phyloP scores from a whole-genome alignment of 2,797 vertebrate species.

The Trematomus bernacchii region DNA sequence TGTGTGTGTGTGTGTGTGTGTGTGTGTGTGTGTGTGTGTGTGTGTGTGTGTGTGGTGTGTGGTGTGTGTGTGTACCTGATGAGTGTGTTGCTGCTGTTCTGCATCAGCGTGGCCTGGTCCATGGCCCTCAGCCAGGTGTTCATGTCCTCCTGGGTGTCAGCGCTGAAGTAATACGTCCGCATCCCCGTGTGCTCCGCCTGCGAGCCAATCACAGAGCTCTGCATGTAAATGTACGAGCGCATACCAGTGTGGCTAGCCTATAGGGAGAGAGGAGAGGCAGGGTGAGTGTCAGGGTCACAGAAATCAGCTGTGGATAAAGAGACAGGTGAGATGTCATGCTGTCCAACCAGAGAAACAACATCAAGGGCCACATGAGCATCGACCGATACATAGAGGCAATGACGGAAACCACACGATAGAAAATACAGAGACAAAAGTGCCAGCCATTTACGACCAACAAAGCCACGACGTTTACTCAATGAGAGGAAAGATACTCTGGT shows the following conservation, averaged over 20 bases:
- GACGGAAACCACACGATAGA: slow-evolving; percentile 56
- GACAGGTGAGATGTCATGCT: slow-evolving; percentile 58
- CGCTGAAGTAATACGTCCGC: slow-evolving; percentile 97
- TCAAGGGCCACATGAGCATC: slow-evolving; percentile 45
- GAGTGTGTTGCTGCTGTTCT: slow-evolving; percentile 74
- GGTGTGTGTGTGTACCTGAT: slow-evolving; percentile 39
- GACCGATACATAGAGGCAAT: slow-evolving; percentile 47
- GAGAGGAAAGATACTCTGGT: slow-evolving; percentile 39
- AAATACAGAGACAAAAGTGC: slow-evolving; percentile 51
- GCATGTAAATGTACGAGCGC: slow-evolving; percentile 92
- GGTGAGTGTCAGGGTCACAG: neutral
- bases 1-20: no score
- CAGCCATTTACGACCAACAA: slow-evolving; percentile 62
- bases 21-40: no score
- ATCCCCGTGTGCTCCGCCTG: slow-evolving; percentile 94
- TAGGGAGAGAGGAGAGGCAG: slow-evolving; percentile 54
- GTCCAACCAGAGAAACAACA: slow-evolving; percentile 51
- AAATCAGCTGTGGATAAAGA: slow-evolving; percentile 29
- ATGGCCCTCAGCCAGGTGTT: slow-evolving; percentile 93
- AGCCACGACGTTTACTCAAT: slow-evolving; percentile 58
- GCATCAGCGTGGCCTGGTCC: slow-evolving; percentile 94
- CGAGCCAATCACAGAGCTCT: slow-evolving; percentile 90
- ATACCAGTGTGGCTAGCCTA: slow-evolving; percentile 94
- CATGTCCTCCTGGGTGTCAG: slow-evolving; percentile 96
- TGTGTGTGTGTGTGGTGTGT: neutral